These are phyloP conservation scores for Diadromus collaris DNA, from an alignment of 2,888 invertebrate genomes.

Conservation along the genomic window DNA sequence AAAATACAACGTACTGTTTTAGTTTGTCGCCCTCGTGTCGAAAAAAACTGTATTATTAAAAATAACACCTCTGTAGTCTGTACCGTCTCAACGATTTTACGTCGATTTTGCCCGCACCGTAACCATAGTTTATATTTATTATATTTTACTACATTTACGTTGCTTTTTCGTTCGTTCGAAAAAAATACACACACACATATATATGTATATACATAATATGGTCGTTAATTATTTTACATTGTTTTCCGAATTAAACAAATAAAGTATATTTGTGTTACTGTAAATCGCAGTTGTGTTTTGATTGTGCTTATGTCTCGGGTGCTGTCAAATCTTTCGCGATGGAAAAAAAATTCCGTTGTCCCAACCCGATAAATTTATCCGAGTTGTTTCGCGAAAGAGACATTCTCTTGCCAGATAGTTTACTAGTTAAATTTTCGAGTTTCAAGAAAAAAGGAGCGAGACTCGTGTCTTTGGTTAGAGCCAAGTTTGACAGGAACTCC, in stretches of 20 bases:
- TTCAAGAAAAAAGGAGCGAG: conserved; percentile 14
- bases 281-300: conserved; percentile 17
- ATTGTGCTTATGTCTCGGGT: not conserved
- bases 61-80: no score
- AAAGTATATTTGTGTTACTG: conserved; percentile 62
- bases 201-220: conserved; percentile 31
- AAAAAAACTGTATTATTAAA: conserved; percentile 15
- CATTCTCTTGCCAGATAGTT: not conserved
- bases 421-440: conserved; percentile 18
- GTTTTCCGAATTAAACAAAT: conserved; percentile 54
- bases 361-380: conserved; percentile 23
- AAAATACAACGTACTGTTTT: conserved; percentile 42
- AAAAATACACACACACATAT: conserved; percentile 2
- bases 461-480: conserved; percentile 18
- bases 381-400: conserved; percentile 4
- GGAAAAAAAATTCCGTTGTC: conserved; percentile 13
- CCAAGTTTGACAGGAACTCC: not conserved
- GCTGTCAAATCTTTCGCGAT: conserved; percentile 22
- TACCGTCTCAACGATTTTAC: conserved; percentile 27
- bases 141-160: not conserved
- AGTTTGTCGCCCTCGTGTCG: conserved; percentile 33
- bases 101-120: conserved; percentile 50
- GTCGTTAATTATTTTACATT: conserved; percentile 52
- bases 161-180: conserved; percentile 30
- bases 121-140: conserved; percentile 25